Conservation (phyloP, 1,140 invertebrate genomes). For the Drosophila ogumai region DNA sequence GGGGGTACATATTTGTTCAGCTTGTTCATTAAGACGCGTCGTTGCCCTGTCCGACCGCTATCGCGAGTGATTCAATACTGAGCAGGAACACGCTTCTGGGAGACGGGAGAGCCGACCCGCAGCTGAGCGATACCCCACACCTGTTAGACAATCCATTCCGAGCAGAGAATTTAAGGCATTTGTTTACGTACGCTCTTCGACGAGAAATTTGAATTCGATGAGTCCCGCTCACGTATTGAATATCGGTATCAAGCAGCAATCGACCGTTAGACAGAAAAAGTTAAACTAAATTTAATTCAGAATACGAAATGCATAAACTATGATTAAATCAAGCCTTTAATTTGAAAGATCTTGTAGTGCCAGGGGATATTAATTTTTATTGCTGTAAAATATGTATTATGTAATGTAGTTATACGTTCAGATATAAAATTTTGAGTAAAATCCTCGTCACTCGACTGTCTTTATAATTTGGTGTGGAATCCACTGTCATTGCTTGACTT, state of each 20-base stretch:
- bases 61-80: constrained; percentile 48
- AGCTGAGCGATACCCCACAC: constrained; percentile 37
- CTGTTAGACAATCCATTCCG: constrained; percentile 20
- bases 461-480: background rate
- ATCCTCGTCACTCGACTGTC: background rate
- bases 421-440: background rate
- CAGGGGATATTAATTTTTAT: too few species aligned
- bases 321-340: too few species aligned
- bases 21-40: constrained; percentile 11
- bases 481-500: background rate
- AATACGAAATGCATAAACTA: too few species aligned
- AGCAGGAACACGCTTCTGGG: constrained; percentile 15
- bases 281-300: background rate
- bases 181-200: constrained; percentile 15
- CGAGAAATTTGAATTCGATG: background rate
- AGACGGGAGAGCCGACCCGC: constrained; percentile 11
- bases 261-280: background rate
- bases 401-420: too few species aligned
- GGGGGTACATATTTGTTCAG: constrained; percentile 50
- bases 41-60: constrained; percentile 4
- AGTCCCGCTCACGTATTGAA: constrained; percentile 1
- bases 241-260: constrained; percentile 10
- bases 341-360: too few species aligned
- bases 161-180: background rate
- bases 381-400: background rate